These are phyloP conservation scores for Chiloscyllium punctatum DNA, from an alignment of 2,797 vertebrate genomes.

Conservation along the genomic window DNA sequence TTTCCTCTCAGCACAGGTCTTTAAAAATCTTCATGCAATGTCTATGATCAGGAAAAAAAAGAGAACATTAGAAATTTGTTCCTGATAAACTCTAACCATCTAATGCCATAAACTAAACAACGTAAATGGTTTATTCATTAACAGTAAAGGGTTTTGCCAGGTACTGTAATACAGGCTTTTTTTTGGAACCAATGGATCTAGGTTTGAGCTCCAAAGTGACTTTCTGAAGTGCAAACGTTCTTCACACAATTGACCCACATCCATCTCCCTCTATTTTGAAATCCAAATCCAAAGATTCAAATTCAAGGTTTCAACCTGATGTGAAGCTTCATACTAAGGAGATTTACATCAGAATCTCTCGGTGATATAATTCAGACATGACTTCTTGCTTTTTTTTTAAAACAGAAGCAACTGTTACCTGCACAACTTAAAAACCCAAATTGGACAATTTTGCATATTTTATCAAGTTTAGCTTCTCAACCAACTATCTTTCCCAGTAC, in stretches of 20 bases:
- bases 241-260: too few species aligned
- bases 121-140: too few species aligned
- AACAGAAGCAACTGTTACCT: neutral
- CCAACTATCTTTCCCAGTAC: neutral
- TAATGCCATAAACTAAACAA: too few species aligned
- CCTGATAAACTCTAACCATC: neutral
- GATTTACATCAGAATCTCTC: neutral
- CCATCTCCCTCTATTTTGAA: too few species aligned
- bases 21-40: too few species aligned
- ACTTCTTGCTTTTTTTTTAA: neutral
- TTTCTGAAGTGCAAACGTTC: too few species aligned
- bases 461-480: neutral
- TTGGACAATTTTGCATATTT: neutral
- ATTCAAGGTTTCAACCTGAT: neutral
- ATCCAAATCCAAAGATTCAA: too few species aligned
- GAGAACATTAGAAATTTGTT: neutral
- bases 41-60: too few species aligned
- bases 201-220: too few species aligned
- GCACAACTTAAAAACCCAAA: neutral
- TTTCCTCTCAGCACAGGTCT: neutral
- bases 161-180: too few species aligned
- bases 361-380: neutral
- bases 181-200: too few species aligned
- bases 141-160: too few species aligned
- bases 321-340: neutral